Conservation (phyloP, 2,113 vertebrate species). For the Zosterops pallidus region DNA sequence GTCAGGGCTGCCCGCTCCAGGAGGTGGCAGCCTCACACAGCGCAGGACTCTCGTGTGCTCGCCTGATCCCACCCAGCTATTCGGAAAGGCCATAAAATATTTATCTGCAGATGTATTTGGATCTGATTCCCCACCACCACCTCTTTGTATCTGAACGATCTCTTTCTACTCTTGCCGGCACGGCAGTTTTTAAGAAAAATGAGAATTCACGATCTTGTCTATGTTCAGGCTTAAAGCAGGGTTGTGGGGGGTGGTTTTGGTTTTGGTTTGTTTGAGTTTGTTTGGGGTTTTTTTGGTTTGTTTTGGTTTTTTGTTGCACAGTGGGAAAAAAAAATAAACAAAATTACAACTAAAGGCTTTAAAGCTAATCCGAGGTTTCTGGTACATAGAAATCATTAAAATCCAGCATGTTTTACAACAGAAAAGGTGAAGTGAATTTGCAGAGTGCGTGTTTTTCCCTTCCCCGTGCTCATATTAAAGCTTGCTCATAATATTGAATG, state of each 20-base stretch:
- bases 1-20: neutral
- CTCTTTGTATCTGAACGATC: neutral
- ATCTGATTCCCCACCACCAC: neutral
- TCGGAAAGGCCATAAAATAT: neutral
- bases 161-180: neutral
- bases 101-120: constrained; percentile 40
- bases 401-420: constrained; percentile 25
- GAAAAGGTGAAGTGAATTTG: constrained; percentile 42
- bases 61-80: neutral
- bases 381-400: constrained; percentile 49
- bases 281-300: neutral
- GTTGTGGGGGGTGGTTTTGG: accelerated
- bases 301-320: neutral
- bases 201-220: neutral
- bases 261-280: neutral
- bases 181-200: constrained; percentile 13
- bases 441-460: neutral
- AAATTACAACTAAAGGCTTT: constrained; percentile 7
- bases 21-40: constrained; percentile 56
- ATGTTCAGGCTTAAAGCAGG: neutral
- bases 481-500: neutral
- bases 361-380: constrained; percentile 2
- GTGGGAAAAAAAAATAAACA: neutral
- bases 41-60: neutral
- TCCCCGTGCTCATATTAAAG: neutral